A percentile compares a stretch with the other conserved stretches of the same genome.
Evolutionary conservation across 2,113 vertebrate genomes (phyloP).

Genomic region (Acanthochromis polyacanthus): DNA sequence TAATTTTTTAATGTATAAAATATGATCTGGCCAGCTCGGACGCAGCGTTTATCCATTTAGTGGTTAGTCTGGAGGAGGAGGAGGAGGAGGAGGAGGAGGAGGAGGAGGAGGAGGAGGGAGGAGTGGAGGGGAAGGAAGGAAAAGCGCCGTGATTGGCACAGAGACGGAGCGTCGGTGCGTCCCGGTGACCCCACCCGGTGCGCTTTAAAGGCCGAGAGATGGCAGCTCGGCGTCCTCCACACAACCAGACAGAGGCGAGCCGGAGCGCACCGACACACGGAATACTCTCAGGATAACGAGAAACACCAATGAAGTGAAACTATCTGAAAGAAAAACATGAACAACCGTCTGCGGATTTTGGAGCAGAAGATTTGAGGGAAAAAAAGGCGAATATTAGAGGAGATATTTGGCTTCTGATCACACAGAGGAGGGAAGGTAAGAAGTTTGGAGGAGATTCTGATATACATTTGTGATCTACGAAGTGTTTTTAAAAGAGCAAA

Average conservation of each 20-base stretch:
- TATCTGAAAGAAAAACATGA: conserved; percentile 7
- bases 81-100: neutral
- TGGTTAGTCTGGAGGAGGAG: conserved; percentile 4
- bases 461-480: neutral
- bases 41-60: neutral
- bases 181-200: conserved; percentile 85
- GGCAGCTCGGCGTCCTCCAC: conserved; percentile 85
- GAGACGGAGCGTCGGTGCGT: conserved; percentile 84
- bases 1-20: neutral
- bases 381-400: conserved; percentile 20
- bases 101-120: neutral
- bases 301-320: neutral
- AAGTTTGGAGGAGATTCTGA: conserved; percentile 38
- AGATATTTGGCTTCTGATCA: conserved; percentile 31
- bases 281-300: conserved; percentile 35
- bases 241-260: conserved; percentile 37
- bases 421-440: conserved; percentile 56
- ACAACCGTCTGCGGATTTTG: conserved; percentile 52
- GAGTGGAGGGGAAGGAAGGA: neutral
- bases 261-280: conserved; percentile 14
- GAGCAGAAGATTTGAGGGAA: conserved; percentile 24
- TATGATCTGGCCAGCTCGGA: conserved; percentile 1
- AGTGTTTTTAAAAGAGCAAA: neutral
- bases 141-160: conserved; percentile 90
- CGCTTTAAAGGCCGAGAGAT: conserved; percentile 94